Evolutionary conservation across 2,797 vertebrate species (phyloP).

Genomic region (Arctocebus calabarensis): DNA sequence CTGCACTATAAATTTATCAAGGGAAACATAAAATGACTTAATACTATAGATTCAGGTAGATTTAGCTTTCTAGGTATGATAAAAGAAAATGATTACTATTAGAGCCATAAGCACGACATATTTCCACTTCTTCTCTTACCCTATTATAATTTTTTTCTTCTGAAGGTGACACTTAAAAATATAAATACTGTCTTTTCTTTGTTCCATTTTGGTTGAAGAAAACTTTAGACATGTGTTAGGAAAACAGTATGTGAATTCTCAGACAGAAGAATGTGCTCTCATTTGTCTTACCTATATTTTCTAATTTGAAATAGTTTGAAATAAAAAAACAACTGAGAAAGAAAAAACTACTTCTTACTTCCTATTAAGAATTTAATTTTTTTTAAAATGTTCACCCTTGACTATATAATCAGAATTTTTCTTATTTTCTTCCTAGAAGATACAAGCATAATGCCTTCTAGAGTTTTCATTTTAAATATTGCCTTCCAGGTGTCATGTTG

Average conservation of each 20-base stretch:
- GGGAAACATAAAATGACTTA: background rate
- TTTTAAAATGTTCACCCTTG: background rate
- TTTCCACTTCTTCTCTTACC: background rate
- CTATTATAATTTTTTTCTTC: background rate
- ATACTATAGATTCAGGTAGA: background rate
- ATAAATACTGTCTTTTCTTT: background rate
- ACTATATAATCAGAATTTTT: background rate
- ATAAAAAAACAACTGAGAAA: background rate
- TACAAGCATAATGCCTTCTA: background rate
- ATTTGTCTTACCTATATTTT: background rate
- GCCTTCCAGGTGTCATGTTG: background rate
- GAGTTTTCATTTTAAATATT: background rate
- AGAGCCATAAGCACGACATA: conserved; percentile 22
- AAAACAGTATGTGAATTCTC: background rate
- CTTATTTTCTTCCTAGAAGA: background rate
- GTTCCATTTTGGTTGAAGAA: background rate
- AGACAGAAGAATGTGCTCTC: background rate
- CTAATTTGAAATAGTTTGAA: background rate
- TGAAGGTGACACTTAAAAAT: background rate
- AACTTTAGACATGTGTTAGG: background rate
- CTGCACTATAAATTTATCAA: background rate
- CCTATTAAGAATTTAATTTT: background rate
- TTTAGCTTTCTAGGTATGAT: background rate
- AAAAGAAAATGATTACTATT: conserved; percentile 38
- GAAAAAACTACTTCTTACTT: background rate